A percentile compares a stretch with the other conserved stretches of the same genome.
These are phyloP conservation scores for Prunella strophiata DNA, from an alignment of 2,797 vertebrate genomes.

Conservation along the genomic window DNA sequence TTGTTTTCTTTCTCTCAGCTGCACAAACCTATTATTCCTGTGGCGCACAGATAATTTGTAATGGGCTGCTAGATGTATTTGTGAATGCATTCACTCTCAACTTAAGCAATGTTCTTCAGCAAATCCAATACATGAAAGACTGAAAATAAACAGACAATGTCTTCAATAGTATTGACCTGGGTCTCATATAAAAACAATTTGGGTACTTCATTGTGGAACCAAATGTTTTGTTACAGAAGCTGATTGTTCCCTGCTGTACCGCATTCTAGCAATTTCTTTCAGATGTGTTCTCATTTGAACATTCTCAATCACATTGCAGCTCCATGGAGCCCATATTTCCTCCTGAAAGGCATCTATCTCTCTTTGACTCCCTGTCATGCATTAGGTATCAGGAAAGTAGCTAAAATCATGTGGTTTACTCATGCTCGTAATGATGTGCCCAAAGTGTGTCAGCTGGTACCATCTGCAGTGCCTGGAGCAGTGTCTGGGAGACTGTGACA, in stretches of 20 bases:
- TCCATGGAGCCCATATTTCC: not conserved
- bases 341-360: not conserved
- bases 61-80: constrained; percentile 34
- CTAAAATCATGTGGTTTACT: constrained; percentile 70
- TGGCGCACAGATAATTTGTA: constrained; percentile 14
- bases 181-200: constrained; percentile 23
- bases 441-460: constrained; percentile 69
- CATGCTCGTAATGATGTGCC: constrained; percentile 68
- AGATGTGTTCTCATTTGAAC: constrained; percentile 4
- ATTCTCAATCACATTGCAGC: not conserved
- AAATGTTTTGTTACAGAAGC: constrained; percentile 17
- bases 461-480: constrained; percentile 78
- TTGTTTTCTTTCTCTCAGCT: constrained; percentile 57
- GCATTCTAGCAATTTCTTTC: constrained; percentile 40
- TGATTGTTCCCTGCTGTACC: constrained; percentile 7
- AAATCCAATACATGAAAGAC: constrained; percentile 21
- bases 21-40: constrained; percentile 25
- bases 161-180: constrained; percentile 5
- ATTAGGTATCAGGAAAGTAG: constrained; percentile 49
- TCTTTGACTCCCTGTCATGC: not conserved
- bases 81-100: constrained; percentile 24
- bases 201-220: constrained; percentile 9
- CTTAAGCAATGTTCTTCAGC: constrained; percentile 37
- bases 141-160: constrained; percentile 38
- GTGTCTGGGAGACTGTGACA: constrained; percentile 74